Conservation (phyloP, 2,888 invertebrate genomes). For the Melanophora roralis region DNA sequence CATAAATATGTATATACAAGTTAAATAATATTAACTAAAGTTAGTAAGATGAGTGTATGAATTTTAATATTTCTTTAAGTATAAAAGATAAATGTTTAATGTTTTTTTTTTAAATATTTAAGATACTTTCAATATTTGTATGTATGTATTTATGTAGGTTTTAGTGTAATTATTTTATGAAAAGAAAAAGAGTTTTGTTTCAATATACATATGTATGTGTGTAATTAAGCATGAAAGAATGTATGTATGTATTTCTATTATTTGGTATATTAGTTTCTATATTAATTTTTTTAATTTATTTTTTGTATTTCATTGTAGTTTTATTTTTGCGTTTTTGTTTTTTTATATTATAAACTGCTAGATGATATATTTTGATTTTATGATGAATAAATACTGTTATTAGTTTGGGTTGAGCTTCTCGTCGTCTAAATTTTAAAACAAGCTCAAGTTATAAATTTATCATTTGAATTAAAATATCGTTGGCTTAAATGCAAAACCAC, state of each 20-base stretch:
- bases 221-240: too few relatives aligned
- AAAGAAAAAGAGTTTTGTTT: constrained; percentile 21
- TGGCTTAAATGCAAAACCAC: too few relatives aligned
- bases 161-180: too few relatives aligned
- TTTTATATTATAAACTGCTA: constrained; percentile 24
- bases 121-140: neutral
- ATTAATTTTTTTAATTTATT: too few relatives aligned
- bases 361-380: constrained; percentile 1
- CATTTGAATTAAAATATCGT: neutral
- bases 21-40: too few relatives aligned
- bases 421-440: constrained; percentile 12
- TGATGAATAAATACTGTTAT: constrained; percentile 39
- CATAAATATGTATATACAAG: too few relatives aligned
- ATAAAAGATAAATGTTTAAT: too few relatives aligned
- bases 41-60: too few relatives aligned
- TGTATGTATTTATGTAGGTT: neutral
- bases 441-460: neutral
- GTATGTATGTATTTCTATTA: constrained; percentile 48
- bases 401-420: neutral
- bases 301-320: neutral
- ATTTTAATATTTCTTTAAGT: too few relatives aligned
- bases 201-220: constrained; percentile 23
- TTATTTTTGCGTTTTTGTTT: constrained; percentile 12
- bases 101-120: too few relatives aligned
- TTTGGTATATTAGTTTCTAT: constrained; percentile 51